Evolutionary conservation across 2,113 vertebrate species (phyloP).

Genomic region (Leptobrachium ailaonicum): DNA sequence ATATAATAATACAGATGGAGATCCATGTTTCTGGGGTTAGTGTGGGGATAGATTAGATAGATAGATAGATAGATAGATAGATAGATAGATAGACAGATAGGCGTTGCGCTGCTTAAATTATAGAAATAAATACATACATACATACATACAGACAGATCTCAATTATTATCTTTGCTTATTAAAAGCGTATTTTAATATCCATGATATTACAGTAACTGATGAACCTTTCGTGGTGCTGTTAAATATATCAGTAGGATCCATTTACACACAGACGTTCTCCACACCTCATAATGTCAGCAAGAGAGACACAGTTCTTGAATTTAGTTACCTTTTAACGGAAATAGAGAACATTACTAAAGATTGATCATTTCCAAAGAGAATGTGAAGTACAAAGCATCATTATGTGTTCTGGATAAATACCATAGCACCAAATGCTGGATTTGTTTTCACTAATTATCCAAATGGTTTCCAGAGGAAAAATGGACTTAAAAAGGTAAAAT

Average conservation of each 20-base stretch:
- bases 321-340: background rate
- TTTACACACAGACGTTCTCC: background rate
- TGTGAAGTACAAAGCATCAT: constrained; percentile 2
- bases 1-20: too few species aligned
- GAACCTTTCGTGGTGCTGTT: background rate
- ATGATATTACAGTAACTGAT: too few species aligned
- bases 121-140: too few species aligned
- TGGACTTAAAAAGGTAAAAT: background rate
- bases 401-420: constrained; percentile 20
- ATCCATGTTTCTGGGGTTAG: too few species aligned
- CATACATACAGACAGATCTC: too few species aligned
- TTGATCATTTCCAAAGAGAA: constrained; percentile 7
- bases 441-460: constrained; percentile 17
- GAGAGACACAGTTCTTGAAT: background rate
- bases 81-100: too few species aligned
- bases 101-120: too few species aligned
- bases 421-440: constrained; percentile 4
- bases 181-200: too few species aligned
- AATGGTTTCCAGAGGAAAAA: constrained; percentile 8
- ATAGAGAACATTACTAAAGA: background rate
- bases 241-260: background rate
- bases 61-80: too few species aligned
- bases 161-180: too few species aligned
- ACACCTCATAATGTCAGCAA: background rate
- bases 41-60: too few species aligned